Evolutionary conservation across 2,113 vertebrate species (phyloP).

Genomic region (Alosa alosa): DNA sequence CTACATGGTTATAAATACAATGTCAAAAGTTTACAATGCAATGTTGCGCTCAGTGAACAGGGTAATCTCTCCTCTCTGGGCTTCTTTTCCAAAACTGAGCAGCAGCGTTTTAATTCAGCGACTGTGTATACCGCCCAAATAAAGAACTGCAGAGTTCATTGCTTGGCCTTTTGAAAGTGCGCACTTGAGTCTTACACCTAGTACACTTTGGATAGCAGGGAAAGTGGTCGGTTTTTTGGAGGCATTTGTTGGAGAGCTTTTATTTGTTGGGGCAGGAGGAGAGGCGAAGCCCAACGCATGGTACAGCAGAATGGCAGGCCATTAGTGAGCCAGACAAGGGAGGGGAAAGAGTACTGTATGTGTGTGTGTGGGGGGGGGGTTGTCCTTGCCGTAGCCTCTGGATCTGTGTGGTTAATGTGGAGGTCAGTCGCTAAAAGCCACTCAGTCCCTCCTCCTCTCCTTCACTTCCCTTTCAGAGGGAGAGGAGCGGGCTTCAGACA

Average conservation of each 20-base stretch:
- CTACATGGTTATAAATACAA: not conserved
- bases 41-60: not conserved
- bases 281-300: not conserved
- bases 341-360: not conserved
- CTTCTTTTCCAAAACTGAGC: not conserved
- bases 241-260: not conserved
- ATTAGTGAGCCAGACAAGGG: not conserved
- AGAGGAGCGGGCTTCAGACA: not conserved
- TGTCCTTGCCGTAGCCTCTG: not conserved
- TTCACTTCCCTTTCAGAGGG: not conserved
- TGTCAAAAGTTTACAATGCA: not conserved
- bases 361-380: too few relatives aligned
- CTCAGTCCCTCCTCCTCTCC: not conserved
- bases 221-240: too few relatives aligned
- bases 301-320: not conserved
- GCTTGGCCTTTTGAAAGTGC: not conserved
- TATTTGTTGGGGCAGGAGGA: not conserved
- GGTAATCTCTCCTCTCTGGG: not conserved
- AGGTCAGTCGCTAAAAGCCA: not conserved
- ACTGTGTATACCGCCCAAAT: not conserved
- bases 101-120: not conserved
- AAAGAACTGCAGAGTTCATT: not conserved
- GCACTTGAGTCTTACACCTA: not conserved
- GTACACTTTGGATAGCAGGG: not conserved
- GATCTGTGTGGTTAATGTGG: not conserved